phyloP scores from a whole-genome alignment of 2,888 invertebrate genomes.

The Drosophila anceps region DNA sequence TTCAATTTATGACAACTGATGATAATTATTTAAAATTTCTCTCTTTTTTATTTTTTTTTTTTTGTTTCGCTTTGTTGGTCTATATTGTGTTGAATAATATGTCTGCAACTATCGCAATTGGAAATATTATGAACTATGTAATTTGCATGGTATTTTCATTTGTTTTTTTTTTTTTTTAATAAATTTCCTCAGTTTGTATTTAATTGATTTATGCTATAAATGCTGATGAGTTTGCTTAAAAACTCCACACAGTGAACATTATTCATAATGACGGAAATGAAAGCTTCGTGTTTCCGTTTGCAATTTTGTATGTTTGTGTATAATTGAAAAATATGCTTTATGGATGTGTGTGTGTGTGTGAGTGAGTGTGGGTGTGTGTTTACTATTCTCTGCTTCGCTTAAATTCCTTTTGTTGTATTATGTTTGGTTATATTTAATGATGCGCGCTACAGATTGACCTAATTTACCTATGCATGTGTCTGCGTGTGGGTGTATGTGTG shows the following conservation, averaged over 20 bases:
- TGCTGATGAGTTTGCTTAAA: constrained; percentile 28
- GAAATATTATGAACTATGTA: constrained; percentile 29
- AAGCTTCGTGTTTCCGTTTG: constrained; percentile 23
- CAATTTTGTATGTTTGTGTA: constrained; percentile 24
- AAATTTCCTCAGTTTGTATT: constrained; percentile 18
- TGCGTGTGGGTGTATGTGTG: constrained; percentile 19
- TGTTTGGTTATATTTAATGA: constrained; percentile 63
- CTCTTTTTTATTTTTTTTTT: not conserved
- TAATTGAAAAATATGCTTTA: constrained; percentile 33
- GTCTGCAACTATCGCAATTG: constrained; percentile 25
- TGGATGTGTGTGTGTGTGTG: constrained; percentile 22
- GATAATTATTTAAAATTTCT: constrained; percentile 14
- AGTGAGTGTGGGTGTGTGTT: constrained; percentile 21
- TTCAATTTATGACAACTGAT: constrained; percentile 8
- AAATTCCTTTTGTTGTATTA: not conserved
- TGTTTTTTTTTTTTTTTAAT: not conserved
- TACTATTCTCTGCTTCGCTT: not conserved
- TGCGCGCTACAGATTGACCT: constrained; percentile 77
- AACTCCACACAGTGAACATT: constrained; percentile 34
- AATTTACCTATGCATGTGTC: constrained; percentile 61
- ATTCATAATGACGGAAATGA: constrained; percentile 41
- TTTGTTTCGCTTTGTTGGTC: constrained; percentile 18
- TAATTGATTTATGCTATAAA: constrained; percentile 47
- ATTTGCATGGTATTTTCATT: constrained; percentile 13
- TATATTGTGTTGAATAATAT: constrained; percentile 37